phyloP scores from a whole-genome alignment of 2,888 invertebrate genomes.

The Trissolcus japonicus region DNA sequence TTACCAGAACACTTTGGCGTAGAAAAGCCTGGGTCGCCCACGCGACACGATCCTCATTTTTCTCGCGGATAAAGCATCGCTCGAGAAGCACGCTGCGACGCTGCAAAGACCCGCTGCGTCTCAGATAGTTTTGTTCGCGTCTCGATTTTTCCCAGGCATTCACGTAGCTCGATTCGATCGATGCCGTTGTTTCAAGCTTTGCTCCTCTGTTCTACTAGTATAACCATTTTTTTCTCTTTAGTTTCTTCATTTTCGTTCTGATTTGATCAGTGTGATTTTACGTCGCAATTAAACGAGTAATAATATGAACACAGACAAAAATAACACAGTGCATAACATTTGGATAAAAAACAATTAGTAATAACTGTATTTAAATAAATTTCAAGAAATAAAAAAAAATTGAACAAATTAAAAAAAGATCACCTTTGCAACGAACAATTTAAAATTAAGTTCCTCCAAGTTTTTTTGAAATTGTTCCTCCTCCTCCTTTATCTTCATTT shows the following conservation, averaged over 20 bases:
- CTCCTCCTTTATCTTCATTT: conserved; percentile 54
- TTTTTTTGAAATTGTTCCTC: conserved; percentile 54
- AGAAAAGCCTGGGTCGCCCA: conserved; percentile 70
- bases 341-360: too few species aligned
- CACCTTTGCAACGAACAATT: conserved; percentile 61
- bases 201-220: conserved; percentile 63
- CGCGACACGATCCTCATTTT: conserved; percentile 72
- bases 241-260: conserved; percentile 3
- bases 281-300: conserved; percentile 10
- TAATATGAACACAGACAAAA: not conserved
- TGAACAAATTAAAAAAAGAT: conserved; percentile 9
- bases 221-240: conserved; percentile 18
- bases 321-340: not conserved
- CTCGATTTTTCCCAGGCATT: conserved; percentile 73
- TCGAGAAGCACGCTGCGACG: conserved; percentile 65
- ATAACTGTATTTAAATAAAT: too few species aligned
- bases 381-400: too few species aligned
- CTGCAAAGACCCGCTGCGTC: conserved; percentile 66
- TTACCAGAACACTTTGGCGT: conserved; percentile 66
- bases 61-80: conserved; percentile 67
- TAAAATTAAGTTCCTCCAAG: conserved; percentile 52
- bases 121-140: conserved; percentile 71
- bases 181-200: conserved; percentile 62
- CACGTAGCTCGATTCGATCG: conserved; percentile 64
- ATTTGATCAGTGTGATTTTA: conserved; percentile 20